phyloP scores from a whole-genome alignment of 2,113 vertebrate genomes.

The Lepus europaeus region DNA sequence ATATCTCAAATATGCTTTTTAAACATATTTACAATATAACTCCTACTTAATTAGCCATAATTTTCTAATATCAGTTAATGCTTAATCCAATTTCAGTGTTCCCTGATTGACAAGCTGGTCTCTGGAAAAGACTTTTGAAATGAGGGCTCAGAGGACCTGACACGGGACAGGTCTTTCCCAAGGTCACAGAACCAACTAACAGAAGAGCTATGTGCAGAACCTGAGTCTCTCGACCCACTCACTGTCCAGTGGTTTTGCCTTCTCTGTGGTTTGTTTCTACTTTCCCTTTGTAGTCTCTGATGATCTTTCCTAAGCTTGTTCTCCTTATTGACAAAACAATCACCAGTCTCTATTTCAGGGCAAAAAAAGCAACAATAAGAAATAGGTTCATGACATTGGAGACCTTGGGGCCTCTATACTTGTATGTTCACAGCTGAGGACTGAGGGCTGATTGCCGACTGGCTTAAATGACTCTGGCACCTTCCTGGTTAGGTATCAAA shows the following conservation, averaged over 20 bases:
- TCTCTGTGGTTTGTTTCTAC: not conserved
- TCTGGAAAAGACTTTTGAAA: constrained; percentile 45
- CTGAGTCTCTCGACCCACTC: not conserved
- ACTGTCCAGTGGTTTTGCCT: not conserved
- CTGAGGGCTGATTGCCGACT: not conserved
- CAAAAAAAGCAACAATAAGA: not conserved
- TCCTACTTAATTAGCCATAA: constrained; percentile 31
- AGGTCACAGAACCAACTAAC: not conserved
- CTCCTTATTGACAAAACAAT: constrained; percentile 11
- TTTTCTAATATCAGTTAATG: constrained; percentile 27
- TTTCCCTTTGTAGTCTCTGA: not conserved
- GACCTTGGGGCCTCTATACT: not conserved
- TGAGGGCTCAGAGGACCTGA: not conserved
- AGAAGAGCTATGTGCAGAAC: not conserved
- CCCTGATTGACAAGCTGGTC: not conserved
- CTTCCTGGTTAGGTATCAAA: not conserved
- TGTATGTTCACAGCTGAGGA: not conserved
- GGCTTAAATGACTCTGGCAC: constrained; percentile 6
- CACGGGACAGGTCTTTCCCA: not conserved
- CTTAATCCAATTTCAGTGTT: constrained; percentile 47
- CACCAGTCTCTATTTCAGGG: constrained; percentile 35
- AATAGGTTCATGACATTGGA: not conserved
- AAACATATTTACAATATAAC: not conserved
- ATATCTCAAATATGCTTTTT: not conserved
- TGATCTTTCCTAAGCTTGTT: not conserved